Evolutionary conservation across 2,888 invertebrate genomes (phyloP).

Genomic region (Aethes cnicana): DNA sequence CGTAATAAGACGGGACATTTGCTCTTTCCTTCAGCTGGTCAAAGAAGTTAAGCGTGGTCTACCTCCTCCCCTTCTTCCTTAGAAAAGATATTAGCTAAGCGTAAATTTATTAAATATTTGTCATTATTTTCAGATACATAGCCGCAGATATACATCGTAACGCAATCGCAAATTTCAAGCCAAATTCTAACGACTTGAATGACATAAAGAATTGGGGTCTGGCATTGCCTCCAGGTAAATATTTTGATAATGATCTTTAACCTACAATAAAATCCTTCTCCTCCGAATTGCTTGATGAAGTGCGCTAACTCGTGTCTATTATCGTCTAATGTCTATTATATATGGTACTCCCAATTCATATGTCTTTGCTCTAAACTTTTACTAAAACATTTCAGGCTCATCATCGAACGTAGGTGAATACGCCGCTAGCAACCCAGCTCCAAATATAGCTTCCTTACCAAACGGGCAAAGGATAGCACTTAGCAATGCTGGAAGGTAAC

Average conservation of each 20-base stretch:
- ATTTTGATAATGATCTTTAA: background rate
- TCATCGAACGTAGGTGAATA: conserved; percentile 63
- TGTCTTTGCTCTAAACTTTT: too few relatives aligned
- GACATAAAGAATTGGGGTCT: conserved; percentile 85
- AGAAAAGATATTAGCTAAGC: too few relatives aligned
- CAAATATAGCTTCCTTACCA: conserved; percentile 39
- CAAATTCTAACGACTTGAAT: conserved; percentile 78
- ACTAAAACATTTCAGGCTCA: conserved; percentile 55
- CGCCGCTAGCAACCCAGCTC: conserved; percentile 46
- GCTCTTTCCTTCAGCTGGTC: too few relatives aligned
- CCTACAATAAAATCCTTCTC: too few relatives aligned
- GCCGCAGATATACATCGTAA: conserved; percentile 82
- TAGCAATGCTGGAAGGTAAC: conserved; percentile 49
- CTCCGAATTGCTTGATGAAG: too few relatives aligned
- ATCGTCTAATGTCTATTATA: too few relatives aligned
- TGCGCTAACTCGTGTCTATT: too few relatives aligned
- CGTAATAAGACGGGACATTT: too few relatives aligned
- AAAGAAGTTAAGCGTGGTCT: too few relatives aligned
- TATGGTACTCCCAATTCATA: too few relatives aligned
- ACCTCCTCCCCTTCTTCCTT: too few relatives aligned
- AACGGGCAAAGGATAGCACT: conserved; percentile 45
- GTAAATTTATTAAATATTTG: too few relatives aligned
- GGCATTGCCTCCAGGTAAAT: conserved; percentile 73
- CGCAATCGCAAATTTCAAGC: conserved; percentile 81
- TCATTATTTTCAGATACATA: conserved; percentile 75